Conservation (phyloP, 2,888 invertebrate species). For the Caenorhabditis sp. region DNA sequence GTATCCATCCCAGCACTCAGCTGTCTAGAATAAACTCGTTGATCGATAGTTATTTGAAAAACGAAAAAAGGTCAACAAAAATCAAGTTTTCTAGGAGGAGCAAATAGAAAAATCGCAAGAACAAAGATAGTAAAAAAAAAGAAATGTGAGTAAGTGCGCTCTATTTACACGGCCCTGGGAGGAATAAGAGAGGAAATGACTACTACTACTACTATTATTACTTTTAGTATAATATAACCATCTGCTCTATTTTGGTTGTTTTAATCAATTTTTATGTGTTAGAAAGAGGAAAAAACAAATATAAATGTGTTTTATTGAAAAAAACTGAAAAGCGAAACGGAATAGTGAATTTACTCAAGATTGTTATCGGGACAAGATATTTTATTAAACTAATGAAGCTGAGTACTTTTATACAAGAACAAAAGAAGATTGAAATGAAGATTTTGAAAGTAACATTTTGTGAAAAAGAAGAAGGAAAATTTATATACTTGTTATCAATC, state of each 20-base stretch:
- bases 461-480: background rate
- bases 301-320: background rate
- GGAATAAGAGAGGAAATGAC: background rate
- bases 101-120: conserved; percentile 1
- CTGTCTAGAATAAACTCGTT: background rate
- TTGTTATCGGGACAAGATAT: background rate
- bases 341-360: background rate
- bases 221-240: background rate
- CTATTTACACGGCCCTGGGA: background rate
- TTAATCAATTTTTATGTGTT: background rate
- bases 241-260: background rate
- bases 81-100: background rate
- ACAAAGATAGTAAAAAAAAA: background rate
- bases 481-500: background rate
- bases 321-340: background rate
- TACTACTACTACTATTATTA: no score
- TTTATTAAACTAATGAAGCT: background rate
- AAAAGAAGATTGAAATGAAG: background rate
- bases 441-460: background rate
- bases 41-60: background rate
- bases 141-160: background rate
- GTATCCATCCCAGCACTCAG: background rate
- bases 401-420: background rate
- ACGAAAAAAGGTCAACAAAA: conserved; percentile 6
- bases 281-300: background rate